phyloP scores from a whole-genome alignment of 1,140 invertebrate species.

The Nebria ingens region DNA sequence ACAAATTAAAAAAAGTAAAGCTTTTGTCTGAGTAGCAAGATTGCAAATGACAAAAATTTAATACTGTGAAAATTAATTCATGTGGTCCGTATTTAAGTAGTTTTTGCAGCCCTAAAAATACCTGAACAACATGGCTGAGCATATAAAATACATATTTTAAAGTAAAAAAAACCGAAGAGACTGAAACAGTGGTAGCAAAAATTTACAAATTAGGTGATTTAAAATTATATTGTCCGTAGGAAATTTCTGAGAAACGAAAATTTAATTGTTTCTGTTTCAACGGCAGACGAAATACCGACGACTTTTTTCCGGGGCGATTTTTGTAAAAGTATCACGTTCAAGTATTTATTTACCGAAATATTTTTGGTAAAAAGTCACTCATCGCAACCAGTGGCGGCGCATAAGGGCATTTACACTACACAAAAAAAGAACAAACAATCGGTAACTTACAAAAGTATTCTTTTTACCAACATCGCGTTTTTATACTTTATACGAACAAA shows the following conservation, averaged over 20 bases:
- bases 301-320: constrained; percentile 19
- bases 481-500: no score
- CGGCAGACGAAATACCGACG: constrained; percentile 10
- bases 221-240: not conserved
- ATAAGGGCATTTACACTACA: no score
- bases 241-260: constrained; percentile 19
- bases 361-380: constrained; percentile 14
- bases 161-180: not conserved
- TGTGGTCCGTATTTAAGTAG: constrained; percentile 11
- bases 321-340: constrained; percentile 16
- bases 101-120: not conserved
- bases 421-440: no score
- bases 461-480: no score
- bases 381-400: constrained; percentile 11
- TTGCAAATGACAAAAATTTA: constrained; percentile 1
- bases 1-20: not conserved
- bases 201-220: constrained; percentile 8
- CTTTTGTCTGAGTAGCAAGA: not conserved
- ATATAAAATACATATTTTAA: not conserved
- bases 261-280: constrained; percentile 15
- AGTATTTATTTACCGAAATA: constrained; percentile 14
- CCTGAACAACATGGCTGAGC: not conserved
- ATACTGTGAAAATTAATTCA: constrained; percentile 4
- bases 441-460: no score
- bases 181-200: no score